Percentiles rank a stretch among this genome's conserved stretches.
Evolutionary conservation across 1,140 invertebrate species (phyloP).

Genomic region (Ctenoplectra terminalis): DNA sequence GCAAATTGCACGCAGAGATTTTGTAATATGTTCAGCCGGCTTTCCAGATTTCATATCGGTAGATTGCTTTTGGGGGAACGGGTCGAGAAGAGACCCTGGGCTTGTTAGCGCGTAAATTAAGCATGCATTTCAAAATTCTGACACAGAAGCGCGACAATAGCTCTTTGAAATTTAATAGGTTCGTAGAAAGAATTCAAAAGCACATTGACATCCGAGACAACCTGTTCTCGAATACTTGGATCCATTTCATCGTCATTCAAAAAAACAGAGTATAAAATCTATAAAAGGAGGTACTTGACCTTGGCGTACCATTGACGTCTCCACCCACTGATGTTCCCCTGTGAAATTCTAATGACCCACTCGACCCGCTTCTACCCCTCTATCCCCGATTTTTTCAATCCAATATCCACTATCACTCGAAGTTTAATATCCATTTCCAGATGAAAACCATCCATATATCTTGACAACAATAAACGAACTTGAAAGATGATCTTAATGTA

Average conservation of each 20-base stretch:
- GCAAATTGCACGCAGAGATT: neutral
- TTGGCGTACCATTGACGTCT: neutral
- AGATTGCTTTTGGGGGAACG: neutral
- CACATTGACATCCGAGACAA: neutral
- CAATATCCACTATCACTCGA: neutral
- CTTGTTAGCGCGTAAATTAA: constrained; percentile 19
- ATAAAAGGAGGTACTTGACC: neutral
- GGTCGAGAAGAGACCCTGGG: neutral
- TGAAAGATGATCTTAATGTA: neutral
- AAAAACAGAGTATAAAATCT: neutral
- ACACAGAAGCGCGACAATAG: neutral
- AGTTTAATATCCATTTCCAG: constrained; percentile 2
- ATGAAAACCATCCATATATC: neutral
- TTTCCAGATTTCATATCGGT: neutral
- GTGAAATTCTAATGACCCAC: constrained; percentile 16
- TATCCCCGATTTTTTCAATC: constrained; percentile 8
- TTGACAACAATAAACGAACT: neutral
- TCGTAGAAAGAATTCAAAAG: neutral
- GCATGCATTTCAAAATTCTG: neutral
- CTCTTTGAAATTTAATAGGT: constrained; percentile 3
- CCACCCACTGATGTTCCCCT: no score
- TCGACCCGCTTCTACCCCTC: neutral
- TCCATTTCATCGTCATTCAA: neutral
- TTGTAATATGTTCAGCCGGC: no score
- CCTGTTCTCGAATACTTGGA: neutral